Conservation (phyloP, 2,888 invertebrate genomes). For the Petrolisthes manimaculis region DNA sequence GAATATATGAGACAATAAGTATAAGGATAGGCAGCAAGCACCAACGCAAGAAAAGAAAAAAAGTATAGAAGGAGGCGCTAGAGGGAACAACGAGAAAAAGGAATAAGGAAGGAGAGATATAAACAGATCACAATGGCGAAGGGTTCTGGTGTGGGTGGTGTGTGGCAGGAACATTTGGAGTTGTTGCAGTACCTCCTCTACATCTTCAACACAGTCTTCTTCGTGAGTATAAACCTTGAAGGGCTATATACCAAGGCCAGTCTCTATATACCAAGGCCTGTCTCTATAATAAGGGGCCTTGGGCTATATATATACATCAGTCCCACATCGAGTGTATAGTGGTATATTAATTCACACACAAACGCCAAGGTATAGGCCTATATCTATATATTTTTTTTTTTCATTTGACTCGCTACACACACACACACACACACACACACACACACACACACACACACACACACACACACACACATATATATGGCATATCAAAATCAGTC, state of each 20-base stretch:
- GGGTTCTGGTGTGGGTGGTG: background rate
- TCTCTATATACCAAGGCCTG: background rate
- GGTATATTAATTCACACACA: background rate
- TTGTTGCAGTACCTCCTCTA: constrained; percentile 19
- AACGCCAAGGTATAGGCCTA: background rate
- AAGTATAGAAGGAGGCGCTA: too few species aligned
- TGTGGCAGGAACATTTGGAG: background rate
- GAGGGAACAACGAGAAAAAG: background rate
- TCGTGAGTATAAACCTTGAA: constrained; percentile 13
- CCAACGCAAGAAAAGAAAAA: background rate
- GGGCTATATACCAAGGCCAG: too few species aligned
- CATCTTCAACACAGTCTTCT: constrained; percentile 25
- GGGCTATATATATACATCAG: background rate
- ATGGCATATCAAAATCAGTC: background rate
- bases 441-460: background rate
- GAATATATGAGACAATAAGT: background rate
- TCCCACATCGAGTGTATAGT: background rate
- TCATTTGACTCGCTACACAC: background rate
- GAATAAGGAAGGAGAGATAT: background rate
- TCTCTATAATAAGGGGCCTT: background rate
- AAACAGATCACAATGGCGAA: background rate
- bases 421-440: constrained; percentile 24
- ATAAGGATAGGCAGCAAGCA: background rate
- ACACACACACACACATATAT: constrained; percentile 27
- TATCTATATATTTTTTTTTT: background rate